Evolutionary conservation across 2,797 vertebrate species (phyloP), one percentile per base, ranked within the genome.

Genomic region (Sebastolobus altivelis): DNA sequence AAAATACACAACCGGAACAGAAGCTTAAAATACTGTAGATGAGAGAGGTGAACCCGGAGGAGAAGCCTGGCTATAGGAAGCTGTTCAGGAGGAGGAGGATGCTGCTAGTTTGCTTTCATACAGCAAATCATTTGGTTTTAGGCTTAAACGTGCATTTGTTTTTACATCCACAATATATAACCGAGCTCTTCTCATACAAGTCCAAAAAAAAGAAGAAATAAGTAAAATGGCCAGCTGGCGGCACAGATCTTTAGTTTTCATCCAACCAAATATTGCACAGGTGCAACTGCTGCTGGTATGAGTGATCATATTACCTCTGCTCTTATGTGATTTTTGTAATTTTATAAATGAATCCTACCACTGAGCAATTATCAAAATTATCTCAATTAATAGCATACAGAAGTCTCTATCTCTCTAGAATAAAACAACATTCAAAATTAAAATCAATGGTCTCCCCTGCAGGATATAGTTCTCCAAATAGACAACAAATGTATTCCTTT

Each of bases 21-120:
- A 93, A 95, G 94, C 90, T 90, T 95, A 95, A 78, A 96, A 96
- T 88, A 94, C 95, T 95, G 96, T 81, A 91, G 77, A 94, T 95
- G 93, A 93, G 93, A 94, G 83, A 94, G 72, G 88, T 83, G 86
- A 93, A 86, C 93, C 94, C 75, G 88, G 91, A 91, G 93, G 93
- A 91, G 91, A 93, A 91, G 90, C 88, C 71, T 77, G 82, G 80
- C 86, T 89, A 79, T 66, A 88, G 83, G 78, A 85, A 31, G 92
- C 71, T 60, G 61, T 67, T 75, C 56, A 75, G 82, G 80, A 55
- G 54, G 62, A 82, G 31, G 62, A 81, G 31, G 65, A 63, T 56
- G 69, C 75, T 78, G 88, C 86, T 88, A 82, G 81, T 87, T 90
- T 85, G 85, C 88, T 82, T 88, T 84, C 77, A 79, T 84, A 86